Percentiles rank a stretch among this genome's conserved stretches.
phyloP scores from a whole-genome alignment of 2,797 vertebrate genomes.

The Tinamus major region DNA sequence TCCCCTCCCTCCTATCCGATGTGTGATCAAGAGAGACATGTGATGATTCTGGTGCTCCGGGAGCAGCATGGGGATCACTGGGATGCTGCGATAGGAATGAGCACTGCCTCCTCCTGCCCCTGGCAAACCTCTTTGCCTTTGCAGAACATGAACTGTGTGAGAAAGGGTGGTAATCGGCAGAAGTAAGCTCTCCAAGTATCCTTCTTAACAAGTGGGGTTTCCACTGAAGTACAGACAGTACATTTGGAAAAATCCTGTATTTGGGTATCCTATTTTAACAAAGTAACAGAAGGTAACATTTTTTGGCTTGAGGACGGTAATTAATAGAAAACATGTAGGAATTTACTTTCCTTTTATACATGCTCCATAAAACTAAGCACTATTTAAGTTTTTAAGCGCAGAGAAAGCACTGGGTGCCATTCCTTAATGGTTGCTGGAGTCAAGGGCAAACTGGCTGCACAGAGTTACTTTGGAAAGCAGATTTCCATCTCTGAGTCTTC shows the following conservation, averaged over 20 bases:
- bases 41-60: not conserved
- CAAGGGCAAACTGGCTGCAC: not conserved
- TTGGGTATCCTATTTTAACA: not conserved
- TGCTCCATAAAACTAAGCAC: not conserved
- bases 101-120: not conserved
- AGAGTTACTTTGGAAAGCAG: not conserved
- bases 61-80: not conserved
- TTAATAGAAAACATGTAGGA: not conserved
- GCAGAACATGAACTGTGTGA: not conserved
- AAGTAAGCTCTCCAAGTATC: not conserved
- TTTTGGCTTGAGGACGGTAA: not conserved
- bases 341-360: not conserved
- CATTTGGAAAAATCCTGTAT: not conserved
- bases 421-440: not conserved
- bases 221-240: not conserved
- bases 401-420: not conserved
- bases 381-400: not conserved
- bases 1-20: not conserved
- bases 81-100: not conserved
- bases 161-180: not conserved
- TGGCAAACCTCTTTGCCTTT: not conserved
- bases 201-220: not conserved
- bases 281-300: not conserved
- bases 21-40: accelerated
- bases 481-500: not conserved